Conservation (phyloP, 35 echinoderm and acorn worm genomes). For the Patiria miniata region DNA sequence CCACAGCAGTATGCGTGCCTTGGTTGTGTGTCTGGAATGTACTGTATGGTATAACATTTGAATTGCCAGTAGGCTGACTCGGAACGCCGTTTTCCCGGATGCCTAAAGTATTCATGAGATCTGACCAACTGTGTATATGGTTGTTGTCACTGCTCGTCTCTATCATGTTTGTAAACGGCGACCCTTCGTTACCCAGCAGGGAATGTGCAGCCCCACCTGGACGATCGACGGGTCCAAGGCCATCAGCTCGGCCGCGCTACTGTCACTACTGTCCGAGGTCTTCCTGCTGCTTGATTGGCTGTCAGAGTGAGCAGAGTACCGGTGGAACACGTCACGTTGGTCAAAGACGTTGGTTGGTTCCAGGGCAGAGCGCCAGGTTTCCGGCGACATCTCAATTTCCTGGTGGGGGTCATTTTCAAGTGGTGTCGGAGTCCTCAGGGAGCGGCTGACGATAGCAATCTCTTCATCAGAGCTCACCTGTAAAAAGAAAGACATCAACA, state of each 20-base stretch:
- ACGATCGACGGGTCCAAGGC: conserved; percentile 31
- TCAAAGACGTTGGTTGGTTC: conserved; percentile 25
- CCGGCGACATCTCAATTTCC: conserved; percentile 45
- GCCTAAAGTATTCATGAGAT: conserved; percentile 1
- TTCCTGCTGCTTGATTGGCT: conserved; percentile 12
- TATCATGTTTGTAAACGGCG: background rate
- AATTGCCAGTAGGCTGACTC: background rate
- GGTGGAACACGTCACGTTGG: background rate
- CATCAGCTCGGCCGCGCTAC: background rate
- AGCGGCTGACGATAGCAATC: conserved; percentile 73
- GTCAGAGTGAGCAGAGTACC: conserved; percentile 18
- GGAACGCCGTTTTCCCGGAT: background rate
- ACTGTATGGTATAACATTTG: background rate
- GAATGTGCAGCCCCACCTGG: background rate
- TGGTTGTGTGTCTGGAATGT: background rate
- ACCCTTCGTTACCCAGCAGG: background rate
- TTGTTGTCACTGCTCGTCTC: background rate
- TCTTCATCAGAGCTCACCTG: conserved; percentile 98
- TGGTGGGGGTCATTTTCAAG: conserved; percentile 25
- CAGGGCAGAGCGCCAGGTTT: conserved; percentile 58
- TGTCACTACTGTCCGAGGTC: background rate
- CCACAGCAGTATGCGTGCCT: background rate
- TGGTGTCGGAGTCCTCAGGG: conserved; percentile 49
- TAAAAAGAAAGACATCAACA: background rate
- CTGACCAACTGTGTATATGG: background rate